phyloP scores from a whole-genome alignment of 2,797 vertebrate species.

The Sarcophilus harrisii region DNA sequence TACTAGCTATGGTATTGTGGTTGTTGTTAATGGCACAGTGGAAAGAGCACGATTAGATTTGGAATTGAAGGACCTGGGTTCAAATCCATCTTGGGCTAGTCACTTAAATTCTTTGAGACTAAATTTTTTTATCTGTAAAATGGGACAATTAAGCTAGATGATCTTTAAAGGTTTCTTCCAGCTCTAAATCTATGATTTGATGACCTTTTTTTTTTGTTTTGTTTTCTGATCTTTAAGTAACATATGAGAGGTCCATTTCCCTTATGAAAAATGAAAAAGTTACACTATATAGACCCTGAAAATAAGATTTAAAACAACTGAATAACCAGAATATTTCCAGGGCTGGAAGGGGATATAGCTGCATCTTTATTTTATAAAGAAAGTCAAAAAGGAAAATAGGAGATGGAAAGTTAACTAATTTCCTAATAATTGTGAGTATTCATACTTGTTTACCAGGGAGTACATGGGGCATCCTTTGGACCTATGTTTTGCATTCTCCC shows the following conservation, averaged over 20 bases:
- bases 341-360: background rate
- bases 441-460: background rate
- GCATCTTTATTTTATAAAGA: background rate
- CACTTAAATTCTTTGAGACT: background rate
- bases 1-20: too few relatives aligned
- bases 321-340: background rate
- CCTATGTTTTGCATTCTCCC: background rate
- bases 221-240: background rate
- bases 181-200: background rate
- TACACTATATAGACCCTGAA: background rate
- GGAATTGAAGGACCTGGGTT: too few relatives aligned
- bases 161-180: background rate
- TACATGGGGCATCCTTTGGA: background rate
- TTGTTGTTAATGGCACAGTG: too few relatives aligned
- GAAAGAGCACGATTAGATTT: too few relatives aligned
- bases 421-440: background rate
- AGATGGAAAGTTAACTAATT: background rate
- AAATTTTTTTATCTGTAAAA: background rate
- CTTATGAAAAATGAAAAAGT: conserved; percentile 10
- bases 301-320: background rate
- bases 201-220: background rate
- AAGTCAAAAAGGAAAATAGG: background rate
- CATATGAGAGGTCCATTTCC: conserved; percentile 14
- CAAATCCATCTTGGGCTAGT: too few relatives aligned
- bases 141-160: background rate